phyloP scores from a whole-genome alignment of 2,888 invertebrate genomes.

The Thyatira batis region DNA sequence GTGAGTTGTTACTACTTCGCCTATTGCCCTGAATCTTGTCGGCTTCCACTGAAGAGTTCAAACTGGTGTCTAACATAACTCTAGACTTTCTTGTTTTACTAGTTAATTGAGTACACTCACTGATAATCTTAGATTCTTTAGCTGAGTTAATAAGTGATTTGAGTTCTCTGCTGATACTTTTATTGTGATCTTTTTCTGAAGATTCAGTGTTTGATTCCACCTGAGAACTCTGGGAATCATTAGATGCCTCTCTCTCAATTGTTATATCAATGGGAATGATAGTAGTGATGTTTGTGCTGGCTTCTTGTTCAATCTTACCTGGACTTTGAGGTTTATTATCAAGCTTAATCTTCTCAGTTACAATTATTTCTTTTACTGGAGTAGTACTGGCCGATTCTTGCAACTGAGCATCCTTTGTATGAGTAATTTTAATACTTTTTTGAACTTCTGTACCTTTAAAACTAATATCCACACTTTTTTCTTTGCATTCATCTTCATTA shows the following conservation, averaged over 20 bases:
- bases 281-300: slow-evolving; percentile 7
- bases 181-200: slow-evolving; percentile 66
- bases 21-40: slow-evolving; percentile 55
- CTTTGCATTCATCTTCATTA: slow-evolving; percentile 9
- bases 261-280: slow-evolving; percentile 26
- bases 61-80: slow-evolving; percentile 68
- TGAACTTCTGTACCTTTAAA: slow-evolving; percentile 10
- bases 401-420: slow-evolving; percentile 17
- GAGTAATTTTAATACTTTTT: slow-evolving; percentile 15
- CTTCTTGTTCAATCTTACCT: slow-evolving; percentile 18
- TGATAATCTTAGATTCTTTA: slow-evolving; percentile 86
- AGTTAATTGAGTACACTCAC: slow-evolving; percentile 80
- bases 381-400: slow-evolving; percentile 13
- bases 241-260: slow-evolving; percentile 46
- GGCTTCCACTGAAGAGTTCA: slow-evolving; percentile 62
- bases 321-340: slow-evolving; percentile 25
- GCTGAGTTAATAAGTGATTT: slow-evolving; percentile 85
- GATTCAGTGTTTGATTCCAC: slow-evolving; percentile 46
- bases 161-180: slow-evolving; percentile 81
- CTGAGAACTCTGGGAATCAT: slow-evolving; percentile 62
- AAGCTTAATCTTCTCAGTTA: slow-evolving; percentile 15
- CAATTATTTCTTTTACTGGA: slow-evolving; percentile 17
- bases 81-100: slow-evolving; percentile 76
- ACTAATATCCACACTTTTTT: slow-evolving; percentile 12
- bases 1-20: slow-evolving; percentile 62